Conservation (phyloP, 2,797 vertebrate genomes). For the Centropyge bicolor region DNA sequence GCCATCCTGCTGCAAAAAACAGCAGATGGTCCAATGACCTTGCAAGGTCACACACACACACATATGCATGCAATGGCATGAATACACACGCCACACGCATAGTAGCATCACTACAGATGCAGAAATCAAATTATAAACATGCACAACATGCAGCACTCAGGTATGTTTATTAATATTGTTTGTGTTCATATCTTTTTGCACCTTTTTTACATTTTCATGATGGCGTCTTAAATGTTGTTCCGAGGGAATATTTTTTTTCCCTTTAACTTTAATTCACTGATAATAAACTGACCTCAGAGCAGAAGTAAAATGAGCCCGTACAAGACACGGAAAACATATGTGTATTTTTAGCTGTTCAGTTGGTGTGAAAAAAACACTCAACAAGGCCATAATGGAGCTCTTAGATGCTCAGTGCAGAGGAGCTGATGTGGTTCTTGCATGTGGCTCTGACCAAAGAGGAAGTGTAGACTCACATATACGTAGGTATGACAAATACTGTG, state of each 20-base stretch:
- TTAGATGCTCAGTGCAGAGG: slow-evolving; percentile 4
- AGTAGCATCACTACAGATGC: slow-evolving; percentile 15
- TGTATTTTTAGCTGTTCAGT: not conserved
- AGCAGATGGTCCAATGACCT: slow-evolving; percentile 76
- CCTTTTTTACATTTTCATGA: not conserved
- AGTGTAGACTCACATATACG: not conserved
- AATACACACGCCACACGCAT: not conserved
- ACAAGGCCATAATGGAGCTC: not conserved
- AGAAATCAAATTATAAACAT: not conserved
- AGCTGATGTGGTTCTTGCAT: not conserved
- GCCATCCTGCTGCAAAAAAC: slow-evolving; percentile 59
- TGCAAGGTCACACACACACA: slow-evolving; percentile 58
- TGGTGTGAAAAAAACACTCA: not conserved
- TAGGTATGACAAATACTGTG: not conserved
- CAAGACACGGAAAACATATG: not conserved
- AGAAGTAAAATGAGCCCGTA: not conserved
- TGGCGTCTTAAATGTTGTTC: not conserved
- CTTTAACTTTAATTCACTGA: not conserved
- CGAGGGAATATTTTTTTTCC: not conserved
- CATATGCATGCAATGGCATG: not conserved
- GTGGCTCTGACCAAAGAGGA: slow-evolving; percentile 14
- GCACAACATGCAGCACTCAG: not conserved
- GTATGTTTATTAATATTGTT: not conserved
- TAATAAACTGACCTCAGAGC: not conserved
- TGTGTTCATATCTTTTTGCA: not conserved